Evolutionary conservation across 2,797 vertebrate genomes (phyloP), one percentile per base, ranked within the genome.

Genomic region (Enteromius unitaeniatus): DNA sequence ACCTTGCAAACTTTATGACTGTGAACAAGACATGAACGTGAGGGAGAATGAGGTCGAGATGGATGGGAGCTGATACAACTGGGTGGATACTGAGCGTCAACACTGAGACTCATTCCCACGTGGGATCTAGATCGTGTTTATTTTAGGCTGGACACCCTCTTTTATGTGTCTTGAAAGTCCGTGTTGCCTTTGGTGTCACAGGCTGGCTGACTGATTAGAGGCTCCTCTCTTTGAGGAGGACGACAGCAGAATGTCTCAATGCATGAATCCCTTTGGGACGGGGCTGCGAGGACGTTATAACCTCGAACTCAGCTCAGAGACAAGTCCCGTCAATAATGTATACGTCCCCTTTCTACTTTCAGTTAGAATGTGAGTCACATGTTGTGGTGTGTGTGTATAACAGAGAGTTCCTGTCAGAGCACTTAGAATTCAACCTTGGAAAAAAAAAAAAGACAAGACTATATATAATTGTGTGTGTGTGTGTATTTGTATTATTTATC

Each of bases 1-100:
- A 86, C 84, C 80, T 90, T 85, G 78, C 87, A 89, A 89, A 79
- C 78, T 86, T 81, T 82, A 84, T 77, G 85, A 86, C 68, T 23
- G 77, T 87, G 77, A 89, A 84, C 47, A 58, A 77, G 28, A 53
- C 47, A 26, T 45, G 85, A 79, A 67, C 51, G 9, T 51, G 47
- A 53, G 42, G 40, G 60, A 79, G 64, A 77, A 73, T 62, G 49
- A 82, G 65, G 74, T 68, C 26, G 21, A 3, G 9, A 64, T 37
- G 42, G 69, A 58, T 69, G 51, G 55, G 31, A n/a, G 79, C 17
- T 72, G 69, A 65, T 26, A 74, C 23, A 74, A 49, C 13, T 47
- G 37, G 26, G 45, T 47, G 79, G 26, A 69, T 26, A 45, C 10
- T 42, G 51, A 58, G 51, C 2, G 6, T 78, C 40, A 78, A 64